Base-by-base conservation (phyloP, 2,888 invertebrate species). In the Siphlonurus alternatus region DNA sequence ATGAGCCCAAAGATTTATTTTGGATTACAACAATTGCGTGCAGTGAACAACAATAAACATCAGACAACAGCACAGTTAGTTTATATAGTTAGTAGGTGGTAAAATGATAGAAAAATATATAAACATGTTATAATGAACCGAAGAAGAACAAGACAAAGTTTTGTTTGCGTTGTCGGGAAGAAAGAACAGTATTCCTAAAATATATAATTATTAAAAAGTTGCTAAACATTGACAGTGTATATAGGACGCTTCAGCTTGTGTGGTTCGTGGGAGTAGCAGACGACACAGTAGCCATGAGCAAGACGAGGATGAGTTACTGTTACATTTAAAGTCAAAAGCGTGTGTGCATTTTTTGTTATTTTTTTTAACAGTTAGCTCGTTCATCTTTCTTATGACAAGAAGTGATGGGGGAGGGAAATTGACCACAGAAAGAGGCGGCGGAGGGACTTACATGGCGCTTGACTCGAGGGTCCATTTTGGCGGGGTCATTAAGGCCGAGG, bases 371-470 rank as follows among this genome's bases (percentile, higher is more conserved):
- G 15, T 38, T 10, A 38, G 15, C 15, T 38, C 38, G 15, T 38
- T 38, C 15, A 38, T 10, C 5, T 38, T 38, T 10, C 5, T 38
- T 38, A 38, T 38, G 38, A 15, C 38, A 38, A 38, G 15, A 38
- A 15, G 38, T 38, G 38, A 10, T 10, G 15, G 38, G 38, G 38
- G 38, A 10, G 15, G 15, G 5, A 10, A 38, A 10, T 10, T 38
- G 38, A 38, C 15, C 7, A 38, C 5, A 38, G 15, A 5, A 38
- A 10, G 38, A 15, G 38, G 15, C 15, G 5, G 5, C n/a, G 60
- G 25, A 25, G 64, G 61, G 53, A 64, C 64, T 64, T 64, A 64
- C 64, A 60, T 64, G 64, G 64, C 64, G 64, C 64, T 64, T 64
- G 23, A 61, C 56, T 7, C 56, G 56, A 56, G 56, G 56, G 56